These are phyloP conservation scores for Paramisgurnus dabryanus DNA, from an alignment of 2,113 vertebrate species.

Conservation along the genomic window DNA sequence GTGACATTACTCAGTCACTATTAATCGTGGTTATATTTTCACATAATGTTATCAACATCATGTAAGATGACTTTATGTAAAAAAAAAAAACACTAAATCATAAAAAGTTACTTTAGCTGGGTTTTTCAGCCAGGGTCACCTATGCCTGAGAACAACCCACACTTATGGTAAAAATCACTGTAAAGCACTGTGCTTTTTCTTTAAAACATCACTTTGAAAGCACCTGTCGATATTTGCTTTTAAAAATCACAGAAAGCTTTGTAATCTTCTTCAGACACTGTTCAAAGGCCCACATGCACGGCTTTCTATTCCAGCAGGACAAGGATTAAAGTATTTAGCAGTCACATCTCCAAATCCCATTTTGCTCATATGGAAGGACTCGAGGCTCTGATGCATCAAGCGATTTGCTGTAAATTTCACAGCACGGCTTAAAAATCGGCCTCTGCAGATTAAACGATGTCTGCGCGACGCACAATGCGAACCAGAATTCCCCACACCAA, in stretches of 20 bases:
- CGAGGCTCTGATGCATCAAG: conserved; percentile 35
- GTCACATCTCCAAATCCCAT: conserved; percentile 53
- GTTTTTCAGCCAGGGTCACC: too few relatives aligned
- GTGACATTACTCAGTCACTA: too few relatives aligned
- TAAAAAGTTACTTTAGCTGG: not conserved
- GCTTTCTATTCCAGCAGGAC: conserved; percentile 49
- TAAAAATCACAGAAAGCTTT: conserved; percentile 36
- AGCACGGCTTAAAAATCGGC: conserved; percentile 17
- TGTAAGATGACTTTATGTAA: too few relatives aligned
- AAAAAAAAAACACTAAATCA: too few relatives aligned
- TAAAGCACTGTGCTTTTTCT: not conserved
- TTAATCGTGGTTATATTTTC: too few relatives aligned
- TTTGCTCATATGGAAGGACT: conserved; percentile 36
- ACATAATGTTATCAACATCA: too few relatives aligned
- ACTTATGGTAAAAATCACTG: not conserved
- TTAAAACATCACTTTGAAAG: conserved; percentile 10
- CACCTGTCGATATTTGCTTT: conserved; percentile 47
- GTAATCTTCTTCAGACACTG: conserved; percentile 47
- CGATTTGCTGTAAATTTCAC: conserved; percentile 38
- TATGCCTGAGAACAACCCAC: not conserved
- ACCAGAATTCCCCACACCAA: not conserved
- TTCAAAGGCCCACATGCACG: conserved; percentile 50
- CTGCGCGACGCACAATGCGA: not conserved
- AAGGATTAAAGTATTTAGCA: conserved; percentile 55
- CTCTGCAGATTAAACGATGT: conserved; percentile 24